Base-by-base conservation (phyloP, 2,888 invertebrate genomes). In the Pogonocherus hispidulus region DNA sequence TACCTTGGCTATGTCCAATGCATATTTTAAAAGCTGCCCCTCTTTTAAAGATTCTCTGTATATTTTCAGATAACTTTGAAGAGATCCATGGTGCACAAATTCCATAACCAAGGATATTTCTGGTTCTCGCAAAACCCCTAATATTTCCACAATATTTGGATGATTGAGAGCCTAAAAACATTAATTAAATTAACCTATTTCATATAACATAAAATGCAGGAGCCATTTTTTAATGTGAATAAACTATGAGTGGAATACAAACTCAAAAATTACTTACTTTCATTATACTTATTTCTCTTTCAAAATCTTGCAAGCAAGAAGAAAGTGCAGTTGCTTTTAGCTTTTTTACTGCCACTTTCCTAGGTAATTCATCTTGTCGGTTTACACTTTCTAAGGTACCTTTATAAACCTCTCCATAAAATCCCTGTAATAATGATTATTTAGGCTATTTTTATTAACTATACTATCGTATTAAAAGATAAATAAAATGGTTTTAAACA, bases 71-170 rank as follows among this genome's bases (percentile, higher is more conserved):
- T 95, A 96, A 82, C 91, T 91, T 78, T 92, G 90, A 69, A 97
- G 89, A 0, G 95, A 95, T 35, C 96, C 95, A 76, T 93, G 92
- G 66, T 92, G 92, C 4, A 96, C 88, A 81, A 91, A 96, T 86
- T 97, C 96, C 96, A 97, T 96, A 8, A 97, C 94, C 64, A 96
- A 90, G 65, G 92, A 90, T 11, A 93, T 90, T 77, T 93, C 92
- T 0, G 93, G 92, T 74, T 92, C 92, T 78, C 93, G 90, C 76
- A 93, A 90, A 27, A 94, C 93, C 18, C 94, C 95, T 66, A 94
- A 89, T 77, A 97, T 95, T 86, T 93, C 91, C 0, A 97, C 96
- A 74, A 97, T 94, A 85, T 97, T 96, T 51, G 91, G 91, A 87
- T 97, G 97, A 77, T 92, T 90, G 47, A 97, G 85, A 0, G 90